These are phyloP conservation scores for Melinopterus prodromus DNA, from an alignment of 2,888 invertebrate species.

Conservation along the genomic window DNA sequence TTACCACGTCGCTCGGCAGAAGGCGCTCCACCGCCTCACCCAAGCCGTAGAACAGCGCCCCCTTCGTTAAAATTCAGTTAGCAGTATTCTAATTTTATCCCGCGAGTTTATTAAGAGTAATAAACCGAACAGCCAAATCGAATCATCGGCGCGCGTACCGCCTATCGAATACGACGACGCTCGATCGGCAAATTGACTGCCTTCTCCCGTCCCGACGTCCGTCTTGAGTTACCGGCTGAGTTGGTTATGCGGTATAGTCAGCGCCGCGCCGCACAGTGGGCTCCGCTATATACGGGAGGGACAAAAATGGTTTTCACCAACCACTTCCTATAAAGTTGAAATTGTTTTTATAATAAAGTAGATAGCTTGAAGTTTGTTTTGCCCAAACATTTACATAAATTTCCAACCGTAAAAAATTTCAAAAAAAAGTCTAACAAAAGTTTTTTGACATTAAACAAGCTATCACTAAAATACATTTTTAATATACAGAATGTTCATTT, in stretches of 20 bases:
- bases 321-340: no score
- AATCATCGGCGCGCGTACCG: not conserved
- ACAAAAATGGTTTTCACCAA: no score
- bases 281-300: no score
- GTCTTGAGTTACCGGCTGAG: not conserved
- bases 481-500: no score
- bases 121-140: not conserved
- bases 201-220: not conserved
- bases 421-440: no score
- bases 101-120: not conserved
- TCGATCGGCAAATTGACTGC: not conserved
- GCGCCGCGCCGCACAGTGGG: not conserved
- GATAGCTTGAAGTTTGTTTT: no score
- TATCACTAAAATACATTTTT: no score
- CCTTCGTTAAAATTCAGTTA: not conserved
- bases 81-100: not conserved
- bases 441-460: no score
- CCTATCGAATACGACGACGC: no score
- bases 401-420: no score
- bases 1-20: not conserved
- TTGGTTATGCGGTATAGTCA: not conserved
- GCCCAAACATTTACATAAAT: no score
- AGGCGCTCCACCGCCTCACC: not conserved
- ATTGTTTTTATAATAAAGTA: no score
- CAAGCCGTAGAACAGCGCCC: not conserved